These are phyloP conservation scores for Bugulina stolonifera DNA, from an alignment of 2,888 invertebrate genomes.

Conservation along the genomic window DNA sequence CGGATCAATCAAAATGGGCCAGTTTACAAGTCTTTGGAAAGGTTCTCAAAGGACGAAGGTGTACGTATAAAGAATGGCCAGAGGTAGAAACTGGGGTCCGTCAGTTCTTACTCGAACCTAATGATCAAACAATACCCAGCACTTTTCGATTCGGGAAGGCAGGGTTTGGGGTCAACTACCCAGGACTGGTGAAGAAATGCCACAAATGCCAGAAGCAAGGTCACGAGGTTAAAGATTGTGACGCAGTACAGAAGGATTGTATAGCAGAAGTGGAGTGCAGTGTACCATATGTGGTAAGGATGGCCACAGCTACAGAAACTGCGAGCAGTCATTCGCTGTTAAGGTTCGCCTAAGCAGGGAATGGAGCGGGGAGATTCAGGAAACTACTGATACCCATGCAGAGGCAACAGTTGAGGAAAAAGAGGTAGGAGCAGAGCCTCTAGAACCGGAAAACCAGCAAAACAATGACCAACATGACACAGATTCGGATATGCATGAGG, in stretches of 20 bases:
- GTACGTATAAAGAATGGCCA: not conserved
- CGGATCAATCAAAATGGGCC: not conserved
- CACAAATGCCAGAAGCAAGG: not conserved
- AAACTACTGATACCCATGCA: no score
- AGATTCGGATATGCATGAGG: no score
- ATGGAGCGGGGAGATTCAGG: no score
- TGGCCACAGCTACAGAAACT: not conserved
- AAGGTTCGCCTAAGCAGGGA: no score
- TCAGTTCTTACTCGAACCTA: not conserved
- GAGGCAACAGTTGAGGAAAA: no score
- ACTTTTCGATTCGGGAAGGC: not conserved
- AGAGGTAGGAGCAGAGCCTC: no score
- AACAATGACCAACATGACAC: no score
- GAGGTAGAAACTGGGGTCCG: not conserved
- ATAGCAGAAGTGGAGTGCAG: not conserved
- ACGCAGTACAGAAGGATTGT: not conserved
- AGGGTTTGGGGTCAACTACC: not conserved
- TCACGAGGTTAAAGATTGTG: not conserved
- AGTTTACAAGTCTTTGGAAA: not conserved
- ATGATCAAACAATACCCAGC: not conserved
- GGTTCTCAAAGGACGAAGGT: not conserved
- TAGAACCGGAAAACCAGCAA: no score
- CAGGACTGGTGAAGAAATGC: not conserved
- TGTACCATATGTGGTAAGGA: not conserved
- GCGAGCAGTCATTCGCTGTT: no score